Evolutionary conservation across 1,140 invertebrate genomes (phyloP).

Genomic region (Solen grandis): DNA sequence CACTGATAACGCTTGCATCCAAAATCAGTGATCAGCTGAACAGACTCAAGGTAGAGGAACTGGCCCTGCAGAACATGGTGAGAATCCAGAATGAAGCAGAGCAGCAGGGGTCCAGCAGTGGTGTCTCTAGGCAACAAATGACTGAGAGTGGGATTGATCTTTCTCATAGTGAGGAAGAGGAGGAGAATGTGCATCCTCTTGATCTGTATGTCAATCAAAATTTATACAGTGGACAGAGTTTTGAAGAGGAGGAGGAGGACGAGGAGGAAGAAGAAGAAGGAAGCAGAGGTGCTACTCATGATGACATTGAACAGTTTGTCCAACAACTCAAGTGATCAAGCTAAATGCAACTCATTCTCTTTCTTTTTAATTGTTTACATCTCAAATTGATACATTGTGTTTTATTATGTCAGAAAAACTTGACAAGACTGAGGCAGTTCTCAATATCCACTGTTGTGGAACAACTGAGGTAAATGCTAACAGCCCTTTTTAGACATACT

Average conservation of each 20-base stretch:
- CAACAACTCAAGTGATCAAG: too few species aligned
- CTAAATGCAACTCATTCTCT: too few species aligned
- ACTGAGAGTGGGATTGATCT: too few species aligned
- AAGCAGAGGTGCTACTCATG: not conserved
- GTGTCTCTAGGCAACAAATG: too few species aligned
- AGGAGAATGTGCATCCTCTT: conserved; percentile 8
- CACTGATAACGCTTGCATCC: conserved; percentile 38
- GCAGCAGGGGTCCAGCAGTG: conserved; percentile 11
- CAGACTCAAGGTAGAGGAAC: conserved; percentile 47
- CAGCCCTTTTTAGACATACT: too few species aligned
- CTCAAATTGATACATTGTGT: too few species aligned
- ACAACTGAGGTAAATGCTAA: too few species aligned
- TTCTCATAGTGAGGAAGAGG: not conserved
- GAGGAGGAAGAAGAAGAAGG: not conserved
- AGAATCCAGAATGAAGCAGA: conserved; percentile 46
- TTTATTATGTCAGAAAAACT: too few species aligned
- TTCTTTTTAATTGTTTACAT: too few species aligned
- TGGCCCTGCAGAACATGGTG: conserved; percentile 42
- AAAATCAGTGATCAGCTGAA: conserved; percentile 56
- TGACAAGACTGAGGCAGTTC: too few species aligned
- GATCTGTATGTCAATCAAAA: conserved; percentile 21
- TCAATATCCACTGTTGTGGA: too few species aligned
- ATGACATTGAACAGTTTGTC: conserved; percentile 43
- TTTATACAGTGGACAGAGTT: not conserved
- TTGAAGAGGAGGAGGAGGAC: conserved; percentile 25